Conservation (phyloP, 92 coral and sea anemone species). For the Blastomussa wellsi region DNA sequence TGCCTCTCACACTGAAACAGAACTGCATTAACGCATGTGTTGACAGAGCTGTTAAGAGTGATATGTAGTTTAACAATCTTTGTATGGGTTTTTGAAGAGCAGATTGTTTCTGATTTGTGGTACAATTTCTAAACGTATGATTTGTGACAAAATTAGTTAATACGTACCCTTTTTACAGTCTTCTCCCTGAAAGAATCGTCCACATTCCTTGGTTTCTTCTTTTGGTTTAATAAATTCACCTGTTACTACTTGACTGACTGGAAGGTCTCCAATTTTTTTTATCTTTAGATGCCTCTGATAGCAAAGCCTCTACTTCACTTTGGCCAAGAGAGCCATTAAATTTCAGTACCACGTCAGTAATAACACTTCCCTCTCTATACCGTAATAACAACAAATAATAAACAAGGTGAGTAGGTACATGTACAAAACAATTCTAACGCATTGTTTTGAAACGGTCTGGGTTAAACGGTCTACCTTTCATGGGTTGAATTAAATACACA, state of each 20-base stretch:
- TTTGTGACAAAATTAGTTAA: too few relatives aligned
- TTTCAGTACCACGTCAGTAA: slow-evolving; percentile 14
- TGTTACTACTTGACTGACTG: background rate
- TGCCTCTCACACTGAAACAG: too few relatives aligned
- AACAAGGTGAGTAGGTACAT: background rate
- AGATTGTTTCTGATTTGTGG: too few relatives aligned
- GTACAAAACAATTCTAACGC: too few relatives aligned
- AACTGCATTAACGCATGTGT: too few relatives aligned
- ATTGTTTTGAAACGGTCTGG: too few relatives aligned
- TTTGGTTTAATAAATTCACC: background rate
- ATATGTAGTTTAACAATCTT: too few relatives aligned
- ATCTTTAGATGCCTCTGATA: background rate
- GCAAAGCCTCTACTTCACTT: background rate
- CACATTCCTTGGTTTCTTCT: background rate
- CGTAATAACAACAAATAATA: background rate
- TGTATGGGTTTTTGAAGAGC: too few relatives aligned
- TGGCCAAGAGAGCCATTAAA: background rate
- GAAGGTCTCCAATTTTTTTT: background rate
- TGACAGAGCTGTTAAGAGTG: too few relatives aligned
- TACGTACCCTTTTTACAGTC: slow-evolving; percentile 36
- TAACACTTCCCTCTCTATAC: slow-evolving; percentile 16
- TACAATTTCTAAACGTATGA: background rate
- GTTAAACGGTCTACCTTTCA: too few relatives aligned
- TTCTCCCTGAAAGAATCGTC: slow-evolving; percentile 13
- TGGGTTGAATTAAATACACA: too few relatives aligned